Evolutionary conservation across 2,797 vertebrate species (phyloP).

Genomic region (Mycteria americana): DNA sequence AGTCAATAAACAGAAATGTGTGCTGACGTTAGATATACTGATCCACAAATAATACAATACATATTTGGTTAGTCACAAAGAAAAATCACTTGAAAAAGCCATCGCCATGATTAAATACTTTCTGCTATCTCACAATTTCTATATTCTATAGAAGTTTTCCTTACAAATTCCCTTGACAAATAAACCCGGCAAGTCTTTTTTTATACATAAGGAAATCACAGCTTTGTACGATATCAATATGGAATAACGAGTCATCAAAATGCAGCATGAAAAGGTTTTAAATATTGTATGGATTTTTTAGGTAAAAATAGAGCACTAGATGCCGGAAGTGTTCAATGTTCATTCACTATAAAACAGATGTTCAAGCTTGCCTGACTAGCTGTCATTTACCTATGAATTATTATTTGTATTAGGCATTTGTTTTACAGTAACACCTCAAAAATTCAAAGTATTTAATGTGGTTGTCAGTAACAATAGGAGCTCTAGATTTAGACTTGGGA

Average conservation of each 20-base stretch:
- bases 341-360: neutral
- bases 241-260: slow-evolving; percentile 49
- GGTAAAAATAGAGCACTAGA: slow-evolving; percentile 36
- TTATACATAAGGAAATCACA: slow-evolving; percentile 5
- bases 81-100: slow-evolving; percentile 51
- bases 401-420: neutral
- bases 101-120: slow-evolving; percentile 29
- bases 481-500: neutral
- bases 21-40: slow-evolving; percentile 26
- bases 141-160: neutral
- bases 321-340: neutral
- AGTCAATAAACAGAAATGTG: slow-evolving; percentile 71
- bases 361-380: neutral
- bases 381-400: neutral
- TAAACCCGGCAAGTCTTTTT: neutral
- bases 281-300: slow-evolving; percentile 26
- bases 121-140: neutral
- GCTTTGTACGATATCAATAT: slow-evolving; percentile 13
- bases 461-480: neutral
- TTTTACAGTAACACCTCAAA: neutral
- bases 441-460: neutral
- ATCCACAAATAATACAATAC: slow-evolving; percentile 56
- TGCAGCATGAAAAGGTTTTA: slow-evolving; percentile 9
- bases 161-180: slow-evolving; percentile 34
- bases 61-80: slow-evolving; percentile 64